A percentile compares a stretch with the other conserved stretches of the same genome.
phyloP scores from a whole-genome alignment of 2,113 vertebrate genomes.

The Poecile atricapillus region DNA sequence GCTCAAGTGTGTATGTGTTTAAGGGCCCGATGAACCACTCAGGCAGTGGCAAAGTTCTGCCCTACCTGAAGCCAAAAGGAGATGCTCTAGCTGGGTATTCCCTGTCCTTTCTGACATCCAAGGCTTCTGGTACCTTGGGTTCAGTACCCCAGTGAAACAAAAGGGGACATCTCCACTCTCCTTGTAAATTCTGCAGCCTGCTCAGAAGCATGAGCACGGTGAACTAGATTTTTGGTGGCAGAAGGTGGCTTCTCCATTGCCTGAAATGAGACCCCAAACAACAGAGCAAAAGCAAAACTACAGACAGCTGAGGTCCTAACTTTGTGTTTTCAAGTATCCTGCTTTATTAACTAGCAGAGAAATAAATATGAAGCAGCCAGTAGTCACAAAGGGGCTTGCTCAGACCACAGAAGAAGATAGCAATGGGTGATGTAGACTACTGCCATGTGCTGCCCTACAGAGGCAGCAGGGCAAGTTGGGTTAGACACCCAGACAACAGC shows the following conservation, averaged over 20 bases:
- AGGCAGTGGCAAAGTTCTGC: not conserved
- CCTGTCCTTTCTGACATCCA: not conserved
- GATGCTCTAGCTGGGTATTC: not conserved
- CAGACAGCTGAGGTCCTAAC: not conserved
- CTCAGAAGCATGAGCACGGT: not conserved
- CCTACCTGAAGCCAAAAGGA: not conserved
- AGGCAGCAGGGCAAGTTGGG: not conserved
- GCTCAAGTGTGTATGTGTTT: fast-evolving
- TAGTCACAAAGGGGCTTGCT: not conserved
- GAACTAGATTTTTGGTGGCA: not conserved
- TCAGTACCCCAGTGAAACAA: not conserved
- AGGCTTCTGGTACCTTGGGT: not conserved
- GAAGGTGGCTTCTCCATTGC: fast-evolving
- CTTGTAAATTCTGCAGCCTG: not conserved
- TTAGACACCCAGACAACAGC: not conserved
- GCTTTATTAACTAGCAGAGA: not conserved
- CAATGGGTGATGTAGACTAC: not conserved
- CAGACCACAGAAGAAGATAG: not conserved
- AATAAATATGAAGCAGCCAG: not conserved
- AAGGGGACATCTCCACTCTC: not conserved
- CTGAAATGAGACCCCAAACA: not conserved
- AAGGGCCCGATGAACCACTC: not conserved
- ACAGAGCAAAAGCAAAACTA: not conserved
- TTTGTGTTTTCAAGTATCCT: not conserved
- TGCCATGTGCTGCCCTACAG: not conserved